Conservation (phyloP, 2,797 vertebrate genomes). For the Manis javanica region DNA sequence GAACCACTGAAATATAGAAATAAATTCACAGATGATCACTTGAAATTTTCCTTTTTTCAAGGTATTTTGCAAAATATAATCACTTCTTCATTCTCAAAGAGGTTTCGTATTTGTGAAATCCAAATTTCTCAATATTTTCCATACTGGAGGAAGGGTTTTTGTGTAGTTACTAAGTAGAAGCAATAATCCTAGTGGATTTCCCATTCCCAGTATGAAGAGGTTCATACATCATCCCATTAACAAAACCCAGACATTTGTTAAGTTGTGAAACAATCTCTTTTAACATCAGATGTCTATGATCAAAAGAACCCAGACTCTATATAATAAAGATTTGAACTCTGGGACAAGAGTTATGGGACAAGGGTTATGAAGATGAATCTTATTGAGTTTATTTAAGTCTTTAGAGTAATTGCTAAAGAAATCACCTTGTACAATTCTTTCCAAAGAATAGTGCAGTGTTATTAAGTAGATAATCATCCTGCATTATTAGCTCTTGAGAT, state of each 20-base stretch:
- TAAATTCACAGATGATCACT: background rate
- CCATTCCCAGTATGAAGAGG: background rate
- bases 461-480: background rate
- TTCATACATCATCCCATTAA: background rate
- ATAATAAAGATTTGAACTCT: background rate
- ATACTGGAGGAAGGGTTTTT: conserved; percentile 8
- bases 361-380: background rate
- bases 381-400: background rate
- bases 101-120: conserved; percentile 13
- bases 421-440: conserved; percentile 18
- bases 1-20: background rate
- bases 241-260: conserved; percentile 36
- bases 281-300: background rate
- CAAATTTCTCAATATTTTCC: conserved; percentile 41
- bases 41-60: conserved; percentile 10
- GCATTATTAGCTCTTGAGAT: background rate
- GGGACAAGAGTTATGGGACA: background rate
- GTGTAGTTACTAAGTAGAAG: background rate
- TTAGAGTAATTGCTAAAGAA: background rate
- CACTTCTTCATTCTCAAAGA: background rate
- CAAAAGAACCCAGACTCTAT: background rate
- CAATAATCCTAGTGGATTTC: background rate
- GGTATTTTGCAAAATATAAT: background rate
- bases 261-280: background rate
- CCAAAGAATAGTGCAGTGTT: background rate